Evolutionary conservation across 2,113 vertebrate genomes (phyloP).

Genomic region (Actenoides lindsayi): DNA sequence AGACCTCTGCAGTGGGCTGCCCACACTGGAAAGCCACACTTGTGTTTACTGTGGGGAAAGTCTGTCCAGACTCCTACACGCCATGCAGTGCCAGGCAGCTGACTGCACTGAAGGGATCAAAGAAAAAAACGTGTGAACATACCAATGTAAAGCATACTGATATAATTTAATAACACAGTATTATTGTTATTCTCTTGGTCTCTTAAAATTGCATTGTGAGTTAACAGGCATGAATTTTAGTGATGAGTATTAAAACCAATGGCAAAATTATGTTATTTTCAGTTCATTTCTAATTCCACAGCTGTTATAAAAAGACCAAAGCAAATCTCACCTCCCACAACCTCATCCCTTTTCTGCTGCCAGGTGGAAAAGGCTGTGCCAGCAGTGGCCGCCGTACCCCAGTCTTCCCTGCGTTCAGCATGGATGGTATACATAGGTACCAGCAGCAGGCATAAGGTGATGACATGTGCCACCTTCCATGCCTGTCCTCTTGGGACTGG

Average conservation of each 20-base stretch:
- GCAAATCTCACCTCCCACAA: background rate
- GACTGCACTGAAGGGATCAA: background rate
- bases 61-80: background rate
- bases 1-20: background rate
- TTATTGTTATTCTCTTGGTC: background rate
- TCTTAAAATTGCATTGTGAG: background rate
- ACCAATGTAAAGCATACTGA: background rate
- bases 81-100: background rate
- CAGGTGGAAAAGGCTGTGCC: background rate
- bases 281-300: background rate
- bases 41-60: background rate
- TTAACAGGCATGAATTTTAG: background rate
- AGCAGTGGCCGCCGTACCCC: fast-evolving
- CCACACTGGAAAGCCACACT: background rate
- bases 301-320: background rate
- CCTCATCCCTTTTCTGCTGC: background rate
- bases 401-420: background rate
- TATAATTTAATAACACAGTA: background rate
- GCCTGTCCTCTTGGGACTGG: no score
- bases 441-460: background rate
- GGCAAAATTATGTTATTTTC: background rate
- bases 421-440: fast-evolving
- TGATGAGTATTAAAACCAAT: background rate
- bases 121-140: background rate
- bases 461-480: background rate